Evolutionary conservation across 2,888 invertebrate species (phyloP).

Genomic region (Dolomedes plantarius): DNA sequence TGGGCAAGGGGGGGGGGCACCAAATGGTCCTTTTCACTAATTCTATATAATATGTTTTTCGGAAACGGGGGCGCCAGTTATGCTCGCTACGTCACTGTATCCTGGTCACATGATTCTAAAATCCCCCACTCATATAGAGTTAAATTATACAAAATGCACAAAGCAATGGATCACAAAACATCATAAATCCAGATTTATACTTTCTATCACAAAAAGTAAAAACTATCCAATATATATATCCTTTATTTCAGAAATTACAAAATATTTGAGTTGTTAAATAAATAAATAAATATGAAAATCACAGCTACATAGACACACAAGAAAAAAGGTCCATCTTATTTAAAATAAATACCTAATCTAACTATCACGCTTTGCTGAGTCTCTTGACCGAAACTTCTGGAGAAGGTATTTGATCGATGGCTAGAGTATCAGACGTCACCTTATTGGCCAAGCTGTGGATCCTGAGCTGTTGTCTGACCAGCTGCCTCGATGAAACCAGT

Average conservation of each 20-base stretch:
- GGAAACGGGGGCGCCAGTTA: too few relatives aligned
- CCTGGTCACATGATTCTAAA: too few relatives aligned
- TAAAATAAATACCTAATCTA: neutral
- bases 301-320: neutral
- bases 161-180: too few relatives aligned
- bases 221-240: neutral
- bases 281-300: constrained; percentile 20
- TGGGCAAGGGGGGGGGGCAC: too few relatives aligned
- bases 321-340: neutral
- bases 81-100: too few relatives aligned
- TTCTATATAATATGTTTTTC: too few relatives aligned
- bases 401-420: constrained; percentile 54
- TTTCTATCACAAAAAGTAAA: too few relatives aligned
- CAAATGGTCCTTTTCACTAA: too few relatives aligned
- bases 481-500: constrained; percentile 11
- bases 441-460: constrained; percentile 27
- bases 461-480: constrained; percentile 55
- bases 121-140: too few relatives aligned
- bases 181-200: too few relatives aligned
- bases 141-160: too few relatives aligned
- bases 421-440: constrained; percentile 25
- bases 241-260: constrained; percentile 59
- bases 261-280: constrained; percentile 54
- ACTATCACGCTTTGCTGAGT: constrained; percentile 42
- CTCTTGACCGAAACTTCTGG: constrained; percentile 46